Conservation (phyloP, 2,888 invertebrate species). For the Drosophila pullipes region DNA sequence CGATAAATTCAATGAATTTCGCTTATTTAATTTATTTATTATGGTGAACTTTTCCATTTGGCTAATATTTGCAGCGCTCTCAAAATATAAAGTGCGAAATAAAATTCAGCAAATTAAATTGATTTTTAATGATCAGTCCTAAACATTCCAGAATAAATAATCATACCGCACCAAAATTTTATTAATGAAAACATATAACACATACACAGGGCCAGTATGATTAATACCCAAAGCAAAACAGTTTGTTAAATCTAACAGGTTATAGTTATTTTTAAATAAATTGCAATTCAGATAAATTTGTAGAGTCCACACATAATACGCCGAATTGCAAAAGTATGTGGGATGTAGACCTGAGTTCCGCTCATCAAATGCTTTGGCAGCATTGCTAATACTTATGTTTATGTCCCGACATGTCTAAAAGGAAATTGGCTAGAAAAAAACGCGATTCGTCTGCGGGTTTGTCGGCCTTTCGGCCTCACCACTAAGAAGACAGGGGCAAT, state of each 20-base stretch:
- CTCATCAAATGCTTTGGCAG: conserved; percentile 51
- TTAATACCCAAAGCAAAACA: conserved; percentile 12
- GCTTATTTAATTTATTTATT: conserved; percentile 13
- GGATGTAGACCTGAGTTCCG: conserved; percentile 33
- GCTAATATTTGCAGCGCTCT: neutral
- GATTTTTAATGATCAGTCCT: conserved; percentile 14
- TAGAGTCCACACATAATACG: conserved; percentile 13
- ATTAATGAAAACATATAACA: conserved; percentile 5
- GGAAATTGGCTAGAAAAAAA: conserved; percentile 72
- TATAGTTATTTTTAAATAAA: conserved; percentile 26
- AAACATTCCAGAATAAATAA: conserved; percentile 42
- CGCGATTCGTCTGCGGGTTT: conserved; percentile 50
- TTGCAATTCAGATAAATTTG: conserved; percentile 10
- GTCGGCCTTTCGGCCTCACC: conserved; percentile 45
- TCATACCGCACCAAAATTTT: conserved; percentile 22
- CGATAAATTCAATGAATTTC: neutral
- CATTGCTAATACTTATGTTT: conserved; percentile 57
- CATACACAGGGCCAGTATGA: conserved; percentile 11
- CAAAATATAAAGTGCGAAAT: conserved; percentile 25
- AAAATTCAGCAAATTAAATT: conserved; percentile 14
- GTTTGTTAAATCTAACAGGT: conserved; percentile 26
- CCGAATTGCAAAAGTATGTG: conserved; percentile 10
- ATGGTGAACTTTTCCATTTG: neutral
- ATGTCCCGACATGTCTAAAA: conserved; percentile 72
- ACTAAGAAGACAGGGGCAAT: neutral